Base-by-base conservation (phyloP, 2,888 invertebrate species). In the Drosophila helvetica region DNA sequence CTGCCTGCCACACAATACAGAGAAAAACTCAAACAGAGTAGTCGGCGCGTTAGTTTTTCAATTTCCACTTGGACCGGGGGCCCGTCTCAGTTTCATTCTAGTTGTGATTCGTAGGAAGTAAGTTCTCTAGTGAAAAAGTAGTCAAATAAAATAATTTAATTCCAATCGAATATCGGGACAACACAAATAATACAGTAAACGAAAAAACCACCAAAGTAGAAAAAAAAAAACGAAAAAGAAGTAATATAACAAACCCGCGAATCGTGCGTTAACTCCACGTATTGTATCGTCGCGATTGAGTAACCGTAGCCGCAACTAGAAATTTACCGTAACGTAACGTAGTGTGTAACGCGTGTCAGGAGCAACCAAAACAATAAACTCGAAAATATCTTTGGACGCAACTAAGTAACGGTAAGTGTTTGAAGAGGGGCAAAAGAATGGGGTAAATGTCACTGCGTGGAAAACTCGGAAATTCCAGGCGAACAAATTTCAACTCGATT, bases 81-180 rank as follows among this genome's bases (percentile, higher is more conserved):
- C 59, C 47, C 53, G 73, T 59, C 66, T 50, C 43, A 74, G 66
- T 74, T 68, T 83, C 83, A 83, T 80, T 86, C 75, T 80, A 83
- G 80, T 80, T 83, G 86, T 83, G 86, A 83, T 86, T 83, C 71
- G 77, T 83, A 86, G 83, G 80, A 74, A 83, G 80, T 86, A 83
- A 83, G 83, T 80, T 86, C 83, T 83, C 80, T 83, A 83, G 79
- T 80, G 80, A 55, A 67, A 72, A 38, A 72, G 55, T 66, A 66
- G 46, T 53, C 54, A 56, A 75, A 65, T 79, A 83, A 78, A 79
- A 77, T 80, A 83, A 69, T 78, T 68, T 75, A 78, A 75, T 74
- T 69, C 3, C 19, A 55, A 74, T 42, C 69, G 70, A 57, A 64
- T 76, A 81, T 80, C 86, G 83, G 79, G 83, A 86, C 83, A 74